A percentile compares a stretch with the other conserved stretches of the same genome.
Conservation (phyloP, 1,140 invertebrate genomes). For the Sarcophaga bullata region DNA sequence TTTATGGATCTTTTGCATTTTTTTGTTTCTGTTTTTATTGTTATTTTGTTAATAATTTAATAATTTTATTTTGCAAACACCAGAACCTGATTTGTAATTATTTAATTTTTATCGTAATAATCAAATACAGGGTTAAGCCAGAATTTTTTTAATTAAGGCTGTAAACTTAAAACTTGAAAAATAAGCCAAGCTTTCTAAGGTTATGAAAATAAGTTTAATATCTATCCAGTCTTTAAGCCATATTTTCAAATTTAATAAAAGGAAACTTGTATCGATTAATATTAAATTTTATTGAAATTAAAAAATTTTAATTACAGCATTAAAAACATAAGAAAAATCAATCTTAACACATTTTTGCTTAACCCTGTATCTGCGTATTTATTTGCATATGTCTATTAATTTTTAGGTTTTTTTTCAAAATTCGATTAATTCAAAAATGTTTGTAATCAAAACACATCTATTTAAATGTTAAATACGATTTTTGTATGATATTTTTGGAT, state of each 20-base stretch:
- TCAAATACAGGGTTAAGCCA: too few species aligned
- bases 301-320: too few species aligned
- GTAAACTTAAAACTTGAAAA: too few species aligned
- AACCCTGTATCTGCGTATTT: not conserved
- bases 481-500: slow-evolving; percentile 14
- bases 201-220: not conserved
- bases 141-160: too few species aligned
- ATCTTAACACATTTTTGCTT: not conserved
- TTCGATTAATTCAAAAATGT: not conserved
- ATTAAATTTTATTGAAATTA: too few species aligned
- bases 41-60: not conserved
- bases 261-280: too few species aligned
- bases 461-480: slow-evolving; percentile 12
- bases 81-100: slow-evolving; percentile 6
- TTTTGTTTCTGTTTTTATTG: slow-evolving; percentile 17
- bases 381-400: too few species aligned
- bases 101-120: not conserved
- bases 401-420: not conserved
- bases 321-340: too few species aligned
- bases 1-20: slow-evolving; percentile 22
- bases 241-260: too few species aligned
- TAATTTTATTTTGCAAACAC: not conserved
- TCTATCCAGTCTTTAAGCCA: not conserved
- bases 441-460: slow-evolving; percentile 3
- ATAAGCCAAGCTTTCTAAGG: too few species aligned